Evolutionary conservation across 2,797 vertebrate genomes (phyloP).

Genomic region (Delichon dasypus): DNA sequence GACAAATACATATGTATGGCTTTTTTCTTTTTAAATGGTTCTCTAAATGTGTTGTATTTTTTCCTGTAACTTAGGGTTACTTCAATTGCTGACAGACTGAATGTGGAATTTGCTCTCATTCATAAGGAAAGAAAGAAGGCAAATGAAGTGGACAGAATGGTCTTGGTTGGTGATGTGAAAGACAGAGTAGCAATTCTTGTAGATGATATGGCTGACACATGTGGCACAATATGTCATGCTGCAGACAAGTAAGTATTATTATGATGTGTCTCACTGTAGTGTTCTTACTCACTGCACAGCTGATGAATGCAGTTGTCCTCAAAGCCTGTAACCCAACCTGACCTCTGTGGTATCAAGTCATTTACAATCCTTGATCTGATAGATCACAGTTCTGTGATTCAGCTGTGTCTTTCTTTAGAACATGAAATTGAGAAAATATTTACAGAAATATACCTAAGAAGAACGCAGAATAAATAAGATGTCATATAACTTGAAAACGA

Average conservation of each 20-base stretch:
- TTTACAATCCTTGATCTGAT: not conserved
- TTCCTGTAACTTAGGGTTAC: constrained; percentile 82
- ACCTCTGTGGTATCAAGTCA: not conserved
- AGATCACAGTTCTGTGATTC: not conserved
- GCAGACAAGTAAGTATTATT: constrained; percentile 86
- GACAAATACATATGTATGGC: not conserved
- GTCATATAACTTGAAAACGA: not conserved
- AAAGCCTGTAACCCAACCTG: not conserved
- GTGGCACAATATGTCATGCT: constrained; percentile 92
- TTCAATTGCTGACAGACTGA: constrained; percentile 92
- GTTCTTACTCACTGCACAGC: not conserved
- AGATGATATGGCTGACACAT: constrained; percentile 96
- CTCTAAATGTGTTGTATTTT: not conserved
- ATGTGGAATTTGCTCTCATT: constrained; percentile 95
- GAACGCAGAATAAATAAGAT: not conserved
- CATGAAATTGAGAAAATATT: not conserved
- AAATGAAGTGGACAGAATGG: constrained; percentile 95
- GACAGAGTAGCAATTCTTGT: constrained; percentile 93
- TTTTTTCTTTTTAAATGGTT: not conserved
- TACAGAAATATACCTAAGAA: not conserved
- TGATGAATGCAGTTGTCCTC: not conserved
- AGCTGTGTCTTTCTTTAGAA: not conserved
- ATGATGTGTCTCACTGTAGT: not conserved
- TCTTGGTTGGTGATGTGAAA: constrained; percentile 92
- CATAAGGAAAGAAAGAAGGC: constrained; percentile 96